phyloP scores from a whole-genome alignment of 2,888 invertebrate species.

The Chymomyza procnemis region DNA sequence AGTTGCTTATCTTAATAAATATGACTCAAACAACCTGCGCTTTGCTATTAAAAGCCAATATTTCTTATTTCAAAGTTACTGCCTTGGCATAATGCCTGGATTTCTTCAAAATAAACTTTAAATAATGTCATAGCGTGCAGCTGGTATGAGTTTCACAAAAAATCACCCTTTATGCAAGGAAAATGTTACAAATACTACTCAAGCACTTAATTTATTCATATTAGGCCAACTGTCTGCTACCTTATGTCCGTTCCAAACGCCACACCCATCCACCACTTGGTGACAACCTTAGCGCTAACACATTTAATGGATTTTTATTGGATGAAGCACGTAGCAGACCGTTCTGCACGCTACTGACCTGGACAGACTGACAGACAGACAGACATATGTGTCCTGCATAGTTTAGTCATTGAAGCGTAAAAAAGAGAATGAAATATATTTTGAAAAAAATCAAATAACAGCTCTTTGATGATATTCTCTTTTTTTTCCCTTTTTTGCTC shows the following conservation, averaged over 20 bases:
- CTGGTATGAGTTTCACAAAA: too few species aligned
- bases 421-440: not conserved
- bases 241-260: too few species aligned
- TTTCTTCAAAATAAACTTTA: too few species aligned
- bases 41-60: too few species aligned
- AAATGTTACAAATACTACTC: conserved; percentile 39
- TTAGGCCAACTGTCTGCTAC: conserved; percentile 13
- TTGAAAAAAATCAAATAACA: not conserved
- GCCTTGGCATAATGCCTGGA: too few species aligned
- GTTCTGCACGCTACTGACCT: too few species aligned
- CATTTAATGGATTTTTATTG: not conserved
- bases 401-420: not conserved
- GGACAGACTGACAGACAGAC: not conserved
- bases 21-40: too few species aligned
- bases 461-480: not conserved
- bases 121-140: too few species aligned
- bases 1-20: too few species aligned
- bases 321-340: not conserved
- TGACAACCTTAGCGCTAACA: not conserved
- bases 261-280: not conserved
- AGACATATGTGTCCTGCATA: not conserved
- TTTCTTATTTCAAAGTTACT: too few species aligned
- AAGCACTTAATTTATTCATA: conserved; percentile 53
- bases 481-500: not conserved
- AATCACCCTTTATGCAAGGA: not conserved